Conservation (phyloP, 64 coral and sea anemone species). For the Stichodactyla helianthus region DNA sequence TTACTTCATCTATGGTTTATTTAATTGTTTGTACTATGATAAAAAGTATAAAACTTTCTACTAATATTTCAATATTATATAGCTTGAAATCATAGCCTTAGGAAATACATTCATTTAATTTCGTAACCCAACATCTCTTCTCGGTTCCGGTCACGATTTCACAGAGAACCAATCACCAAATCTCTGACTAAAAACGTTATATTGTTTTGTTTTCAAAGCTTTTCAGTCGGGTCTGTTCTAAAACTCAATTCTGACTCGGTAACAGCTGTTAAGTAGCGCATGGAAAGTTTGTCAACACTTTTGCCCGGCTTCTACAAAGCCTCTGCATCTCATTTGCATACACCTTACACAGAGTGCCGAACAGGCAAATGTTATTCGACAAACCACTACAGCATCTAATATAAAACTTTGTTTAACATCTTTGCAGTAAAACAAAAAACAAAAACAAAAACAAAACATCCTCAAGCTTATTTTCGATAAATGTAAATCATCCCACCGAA, state of each 20-base stretch:
- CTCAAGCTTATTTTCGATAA: no score
- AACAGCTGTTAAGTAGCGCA: background rate
- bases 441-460: no score
- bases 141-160: background rate
- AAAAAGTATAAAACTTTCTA: no score
- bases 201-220: background rate
- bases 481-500: no score
- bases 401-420: no score
- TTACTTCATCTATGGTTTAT: no score
- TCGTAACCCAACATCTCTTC: no score
- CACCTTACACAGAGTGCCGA: background rate
- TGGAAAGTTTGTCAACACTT: constrained; percentile 4
- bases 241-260: background rate
- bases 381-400: no score
- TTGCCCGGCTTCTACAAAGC: background rate
- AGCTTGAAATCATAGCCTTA: no score
- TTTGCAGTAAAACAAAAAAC: background rate
- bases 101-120: no score
- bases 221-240: background rate
- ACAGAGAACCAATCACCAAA: background rate
- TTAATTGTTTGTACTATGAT: no score
- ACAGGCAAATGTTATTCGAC: background rate
- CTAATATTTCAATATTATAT: no score
- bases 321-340: constrained; percentile 5
- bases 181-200: background rate